Evolutionary conservation across 2,797 vertebrate genomes (phyloP).

Genomic region (Balearica regulorum): DNA sequence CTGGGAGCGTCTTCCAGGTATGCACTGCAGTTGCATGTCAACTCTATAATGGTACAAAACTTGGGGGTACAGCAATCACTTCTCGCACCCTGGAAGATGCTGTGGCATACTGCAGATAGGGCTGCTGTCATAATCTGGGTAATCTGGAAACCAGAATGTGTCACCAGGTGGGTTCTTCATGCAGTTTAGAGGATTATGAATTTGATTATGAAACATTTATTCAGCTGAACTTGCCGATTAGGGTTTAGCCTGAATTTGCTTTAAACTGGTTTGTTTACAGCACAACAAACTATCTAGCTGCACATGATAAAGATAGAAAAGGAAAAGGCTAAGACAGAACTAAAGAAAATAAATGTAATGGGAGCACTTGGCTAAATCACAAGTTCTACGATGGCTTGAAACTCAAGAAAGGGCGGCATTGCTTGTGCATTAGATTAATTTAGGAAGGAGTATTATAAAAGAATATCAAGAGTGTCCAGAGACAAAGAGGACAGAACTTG

Average conservation of each 20-base stretch:
- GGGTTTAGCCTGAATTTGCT: background rate
- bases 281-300: background rate
- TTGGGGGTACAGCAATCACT: background rate
- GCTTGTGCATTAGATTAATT: background rate
- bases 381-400: background rate
- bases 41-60: background rate
- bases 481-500: background rate
- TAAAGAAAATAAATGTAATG: background rate
- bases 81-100: background rate
- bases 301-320: background rate
- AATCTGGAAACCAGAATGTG: background rate
- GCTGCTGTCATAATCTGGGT: background rate
- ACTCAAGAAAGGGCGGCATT: background rate
- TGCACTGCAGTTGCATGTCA: rapidly evolving
- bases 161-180: background rate
- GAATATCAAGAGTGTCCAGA: background rate
- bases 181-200: background rate
- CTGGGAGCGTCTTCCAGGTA: background rate
- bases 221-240: background rate
- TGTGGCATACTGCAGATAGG: background rate
- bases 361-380: background rate
- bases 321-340: background rate
- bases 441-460: background rate
- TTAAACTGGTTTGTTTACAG: background rate
- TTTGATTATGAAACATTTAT: background rate